Evolutionary conservation across 1,140 invertebrate genomes (phyloP), one percentile per base, ranked within the genome.

Genomic region (Hylaeus anthracinus): DNA sequence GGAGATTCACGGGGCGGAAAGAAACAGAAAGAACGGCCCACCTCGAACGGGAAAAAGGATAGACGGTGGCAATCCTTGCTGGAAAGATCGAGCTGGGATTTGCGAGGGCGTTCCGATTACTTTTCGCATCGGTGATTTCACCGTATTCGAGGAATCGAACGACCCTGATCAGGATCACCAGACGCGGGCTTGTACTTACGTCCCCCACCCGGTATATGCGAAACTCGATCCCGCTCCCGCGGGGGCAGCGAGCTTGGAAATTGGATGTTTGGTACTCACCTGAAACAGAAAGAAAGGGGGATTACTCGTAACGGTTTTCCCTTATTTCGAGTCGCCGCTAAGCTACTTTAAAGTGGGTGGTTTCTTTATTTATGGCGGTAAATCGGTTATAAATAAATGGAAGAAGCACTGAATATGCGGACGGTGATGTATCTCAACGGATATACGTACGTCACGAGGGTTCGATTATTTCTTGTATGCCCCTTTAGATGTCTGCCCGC

Each of bases 1-100:
- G 87, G 84, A 90, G 86, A 91, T 90, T 91, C 86, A 84, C 78
- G 67, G 58, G 45, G 39, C 48, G n/a, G 64, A 71, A 51, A 55
- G 75, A 79, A 55, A 48, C n/a, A 37, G 58, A 39, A 15, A 14
- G 60, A 41, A 48, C 14, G 45, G 72, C 45, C 77, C 56, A 56
- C 60, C 60, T 26, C 10, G 45, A 74, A 26, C 12, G 8, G 43
- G 77, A 58, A 51, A 43, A 58, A 74, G 45, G 67, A 71, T 76
- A 76, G 10, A 53, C 26, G 26, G 60, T 43, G 45, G 64, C 88
- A 83, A 88, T 88, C 85, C 82, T 89, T 80, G 72, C 76, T 77
- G 88, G 84, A 67, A 78, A 91, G 87, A 93, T 92, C 91, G 88
- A 88, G 88, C 83, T 88, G 88, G 89, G 91, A 92, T 92, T 92